phyloP scores from a whole-genome alignment of 1,140 invertebrate species.

The Macrostomum lignano region DNA sequence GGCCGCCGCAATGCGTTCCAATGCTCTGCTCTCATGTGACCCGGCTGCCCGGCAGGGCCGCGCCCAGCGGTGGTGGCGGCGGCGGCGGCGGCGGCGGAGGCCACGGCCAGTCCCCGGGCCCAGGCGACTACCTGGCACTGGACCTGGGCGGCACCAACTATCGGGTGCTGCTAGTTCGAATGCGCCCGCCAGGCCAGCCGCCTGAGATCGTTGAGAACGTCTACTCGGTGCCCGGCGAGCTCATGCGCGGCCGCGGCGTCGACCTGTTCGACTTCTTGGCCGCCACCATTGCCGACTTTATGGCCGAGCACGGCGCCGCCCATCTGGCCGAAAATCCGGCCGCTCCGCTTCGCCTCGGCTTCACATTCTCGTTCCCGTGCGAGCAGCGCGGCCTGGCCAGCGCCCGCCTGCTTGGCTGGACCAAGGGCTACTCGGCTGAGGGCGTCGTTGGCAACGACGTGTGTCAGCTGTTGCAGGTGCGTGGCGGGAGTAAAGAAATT shows the following conservation, averaged over 20 bases:
- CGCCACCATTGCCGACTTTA: not conserved
- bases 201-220: not conserved
- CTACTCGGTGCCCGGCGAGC: not conserved
- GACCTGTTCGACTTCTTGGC: not conserved
- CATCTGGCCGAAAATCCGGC: conserved; percentile 36
- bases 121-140: conserved; percentile 70
- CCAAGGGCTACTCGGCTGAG: conserved; percentile 64
- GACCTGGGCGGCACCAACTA: conserved; percentile 97
- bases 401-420: conserved; percentile 66
- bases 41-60: conserved; percentile 95
- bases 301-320: not conserved
- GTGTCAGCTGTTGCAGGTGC: conserved; percentile 41
- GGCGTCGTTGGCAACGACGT: conserved; percentile 63
- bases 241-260: not conserved
- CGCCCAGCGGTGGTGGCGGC: conserved; percentile 51
- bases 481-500: conserved; percentile 46
- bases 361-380: conserved; percentile 93
- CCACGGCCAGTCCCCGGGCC: too few species aligned
- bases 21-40: conserved; percentile 80
- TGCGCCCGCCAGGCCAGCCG: conserved; percentile 4
- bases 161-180: conserved; percentile 61
- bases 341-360: conserved; percentile 50
- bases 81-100: too few species aligned
- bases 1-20: too few species aligned
- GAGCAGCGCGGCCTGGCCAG: conserved; percentile 60